Conservation (phyloP, 2,888 invertebrate species). For the Crocallis elinguaria region DNA sequence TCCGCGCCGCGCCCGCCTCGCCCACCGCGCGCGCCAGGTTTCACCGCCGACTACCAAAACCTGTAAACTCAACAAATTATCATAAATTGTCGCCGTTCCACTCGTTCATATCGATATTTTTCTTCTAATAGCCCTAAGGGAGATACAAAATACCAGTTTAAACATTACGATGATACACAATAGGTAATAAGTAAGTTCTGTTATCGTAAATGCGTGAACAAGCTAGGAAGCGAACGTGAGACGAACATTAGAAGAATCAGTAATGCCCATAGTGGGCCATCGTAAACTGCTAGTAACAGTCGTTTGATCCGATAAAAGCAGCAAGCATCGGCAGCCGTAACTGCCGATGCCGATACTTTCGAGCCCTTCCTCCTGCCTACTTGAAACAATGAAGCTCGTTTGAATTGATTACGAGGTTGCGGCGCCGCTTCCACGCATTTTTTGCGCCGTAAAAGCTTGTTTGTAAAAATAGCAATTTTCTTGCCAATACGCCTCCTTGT, state of each 20-base stretch:
- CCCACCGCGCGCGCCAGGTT: slow-evolving; percentile 30
- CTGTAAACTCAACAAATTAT: slow-evolving; percentile 63
- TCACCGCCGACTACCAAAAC: slow-evolving; percentile 49
- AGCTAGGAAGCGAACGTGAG: slow-evolving; percentile 52
- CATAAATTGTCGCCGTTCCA: slow-evolving; percentile 48
- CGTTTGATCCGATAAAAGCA: slow-evolving; percentile 66
- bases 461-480: slow-evolving; percentile 74
- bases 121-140: slow-evolving; percentile 30
- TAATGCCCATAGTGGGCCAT: slow-evolving; percentile 60
- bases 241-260: slow-evolving; percentile 60
- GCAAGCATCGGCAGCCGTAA: slow-evolving; percentile 55
- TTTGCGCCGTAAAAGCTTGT: slow-evolving; percentile 66
- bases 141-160: slow-evolving; percentile 6
- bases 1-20: slow-evolving; percentile 32
- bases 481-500: slow-evolving; percentile 62
- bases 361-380: slow-evolving; percentile 54
- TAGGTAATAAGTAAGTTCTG: slow-evolving; percentile 10
- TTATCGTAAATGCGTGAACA: slow-evolving; percentile 35
- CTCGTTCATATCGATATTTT: slow-evolving; percentile 44
- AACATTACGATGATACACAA: slow-evolving; percentile 31
- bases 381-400: slow-evolving; percentile 69
- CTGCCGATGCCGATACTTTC: slow-evolving; percentile 59
- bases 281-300: slow-evolving; percentile 65
- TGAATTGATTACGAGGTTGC: slow-evolving; percentile 67
- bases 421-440: slow-evolving; percentile 60